Conservation (phyloP, 1,140 invertebrate species). For the Aricia agestis region DNA sequence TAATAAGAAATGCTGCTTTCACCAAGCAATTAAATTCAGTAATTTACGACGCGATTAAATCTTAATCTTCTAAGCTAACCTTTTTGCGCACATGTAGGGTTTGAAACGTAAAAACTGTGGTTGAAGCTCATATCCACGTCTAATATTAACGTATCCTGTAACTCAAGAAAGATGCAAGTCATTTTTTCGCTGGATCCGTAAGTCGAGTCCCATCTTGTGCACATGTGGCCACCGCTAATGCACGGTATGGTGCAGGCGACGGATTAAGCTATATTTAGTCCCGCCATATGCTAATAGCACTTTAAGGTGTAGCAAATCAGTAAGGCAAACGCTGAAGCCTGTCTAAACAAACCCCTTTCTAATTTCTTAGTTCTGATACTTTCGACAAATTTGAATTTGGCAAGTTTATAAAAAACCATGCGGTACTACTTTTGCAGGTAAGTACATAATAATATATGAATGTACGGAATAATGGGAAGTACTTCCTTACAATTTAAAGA, state of each 20-base stretch:
- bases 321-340: constrained; percentile 14
- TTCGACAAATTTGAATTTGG: no score
- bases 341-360: constrained; percentile 36
- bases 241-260: constrained; percentile 38
- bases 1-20: no score
- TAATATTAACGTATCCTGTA: constrained; percentile 56
- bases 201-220: constrained; percentile 64
- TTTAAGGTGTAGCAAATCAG: constrained; percentile 48
- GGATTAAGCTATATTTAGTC: constrained; percentile 60
- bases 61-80: neutral
- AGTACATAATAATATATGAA: no score
- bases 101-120: neutral
- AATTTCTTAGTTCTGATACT: neutral
- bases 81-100: neutral
- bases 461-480: no score
- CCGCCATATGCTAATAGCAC: constrained; percentile 53
- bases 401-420: no score
- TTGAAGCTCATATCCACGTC: constrained; percentile 5
- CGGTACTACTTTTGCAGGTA: no score
- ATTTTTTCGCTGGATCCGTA: constrained; percentile 63
- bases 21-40: no score
- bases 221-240: constrained; percentile 54
- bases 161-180: constrained; percentile 46
- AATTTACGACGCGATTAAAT: no score
- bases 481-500: no score